Conservation (phyloP, 2,888 invertebrate species). For the Sesamia inferens region DNA sequence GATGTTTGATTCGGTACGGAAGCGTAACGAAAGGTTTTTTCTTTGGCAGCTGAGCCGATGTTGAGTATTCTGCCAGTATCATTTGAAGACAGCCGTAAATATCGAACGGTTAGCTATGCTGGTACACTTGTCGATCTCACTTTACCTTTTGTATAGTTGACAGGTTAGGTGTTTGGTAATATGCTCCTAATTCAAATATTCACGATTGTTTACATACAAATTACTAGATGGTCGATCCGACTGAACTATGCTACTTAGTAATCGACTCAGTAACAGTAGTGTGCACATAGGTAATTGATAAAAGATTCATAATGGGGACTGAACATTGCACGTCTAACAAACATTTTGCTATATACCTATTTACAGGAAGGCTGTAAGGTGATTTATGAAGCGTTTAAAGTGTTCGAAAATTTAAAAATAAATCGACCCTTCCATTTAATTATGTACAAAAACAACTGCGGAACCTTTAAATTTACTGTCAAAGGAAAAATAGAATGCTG, state of each 20-base stretch:
- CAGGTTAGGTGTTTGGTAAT: background rate
- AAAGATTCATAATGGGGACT: background rate
- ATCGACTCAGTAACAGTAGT: background rate
- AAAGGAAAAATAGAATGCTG: constrained; percentile 75
- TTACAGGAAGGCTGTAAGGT: background rate
- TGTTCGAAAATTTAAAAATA: constrained; percentile 50
- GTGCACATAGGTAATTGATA: background rate
- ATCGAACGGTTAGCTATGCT: too few species aligned
- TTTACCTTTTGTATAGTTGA: too few species aligned
- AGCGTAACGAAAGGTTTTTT: background rate
- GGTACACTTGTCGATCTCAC: too few species aligned
- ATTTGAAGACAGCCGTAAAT: too few species aligned
- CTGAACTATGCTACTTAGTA: background rate
- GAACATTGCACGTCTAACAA: background rate
- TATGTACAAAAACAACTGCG: constrained; percentile 71
- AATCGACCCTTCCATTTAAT: constrained; percentile 66
- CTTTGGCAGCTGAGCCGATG: too few species aligned
- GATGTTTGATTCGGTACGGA: background rate
- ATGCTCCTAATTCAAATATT: background rate
- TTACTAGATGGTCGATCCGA: background rate
- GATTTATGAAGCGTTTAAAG: constrained; percentile 37
- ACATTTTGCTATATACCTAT: background rate
- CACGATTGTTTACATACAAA: background rate
- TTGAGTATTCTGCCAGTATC: too few species aligned
- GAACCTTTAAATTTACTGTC: constrained; percentile 69